Percentiles rank a stretch among this genome's conserved stretches.
phyloP scores from a whole-genome alignment of 2,888 invertebrate species.

The Linnaemya vulpina region DNA sequence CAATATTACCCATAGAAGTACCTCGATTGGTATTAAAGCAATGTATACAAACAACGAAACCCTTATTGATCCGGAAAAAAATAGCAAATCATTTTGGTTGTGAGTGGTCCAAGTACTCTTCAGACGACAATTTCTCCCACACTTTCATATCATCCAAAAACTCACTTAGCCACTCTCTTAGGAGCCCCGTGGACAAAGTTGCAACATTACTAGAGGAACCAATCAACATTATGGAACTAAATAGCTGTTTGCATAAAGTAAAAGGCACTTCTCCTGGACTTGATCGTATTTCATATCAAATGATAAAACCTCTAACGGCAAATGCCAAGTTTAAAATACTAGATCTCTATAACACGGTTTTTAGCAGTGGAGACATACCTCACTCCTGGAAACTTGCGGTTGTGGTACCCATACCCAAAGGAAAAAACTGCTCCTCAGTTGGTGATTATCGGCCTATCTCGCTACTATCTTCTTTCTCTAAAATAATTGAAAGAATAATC shows the following conservation, averaged over 20 bases:
- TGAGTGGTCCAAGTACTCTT: background rate
- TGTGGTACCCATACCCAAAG: conserved; percentile 43
- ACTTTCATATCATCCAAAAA: background rate
- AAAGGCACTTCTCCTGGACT: conserved; percentile 34
- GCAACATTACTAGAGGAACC: too few relatives aligned
- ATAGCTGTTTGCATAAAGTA: background rate
- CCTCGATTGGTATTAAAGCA: background rate
- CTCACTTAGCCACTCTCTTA: too few relatives aligned
- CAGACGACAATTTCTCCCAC: background rate
- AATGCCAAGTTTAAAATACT: background rate
- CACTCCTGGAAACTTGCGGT: conserved; percentile 35
- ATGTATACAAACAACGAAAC: background rate
- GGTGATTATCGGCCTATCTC: conserved; percentile 46
- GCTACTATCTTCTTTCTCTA: conserved; percentile 37
- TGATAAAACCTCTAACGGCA: conserved; percentile 13
- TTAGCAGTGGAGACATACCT: background rate
- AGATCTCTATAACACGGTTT: conserved; percentile 18
- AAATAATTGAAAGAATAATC: conserved; percentile 48
- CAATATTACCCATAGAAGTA: background rate
- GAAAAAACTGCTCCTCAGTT: background rate
- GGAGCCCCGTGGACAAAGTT: too few relatives aligned
- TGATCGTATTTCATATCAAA: conserved; percentile 31
- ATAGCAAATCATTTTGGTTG: conserved; percentile 10
- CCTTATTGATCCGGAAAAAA: background rate
- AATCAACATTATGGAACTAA: too few relatives aligned